Evolutionary conservation across 2,888 invertebrate genomes (phyloP), one percentile per base, ranked within the genome.

Genomic region (Timandra comae): DNA sequence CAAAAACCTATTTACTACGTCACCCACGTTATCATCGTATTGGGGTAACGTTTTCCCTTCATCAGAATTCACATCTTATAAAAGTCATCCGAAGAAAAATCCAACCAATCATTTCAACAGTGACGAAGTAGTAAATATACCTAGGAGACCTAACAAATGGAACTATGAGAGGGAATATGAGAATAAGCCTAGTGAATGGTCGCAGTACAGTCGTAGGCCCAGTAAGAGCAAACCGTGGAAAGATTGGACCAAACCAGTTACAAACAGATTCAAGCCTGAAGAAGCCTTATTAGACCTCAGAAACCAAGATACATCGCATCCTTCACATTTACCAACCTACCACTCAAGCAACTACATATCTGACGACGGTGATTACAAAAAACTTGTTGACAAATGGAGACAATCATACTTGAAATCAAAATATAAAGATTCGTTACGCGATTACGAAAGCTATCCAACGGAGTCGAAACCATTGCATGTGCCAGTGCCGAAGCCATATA

Each of bases 261-360:
- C 59, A 19, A 73, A 59, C 10, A 64, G 74, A 49, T 85, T 71
- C 40, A 81, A 82, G 50, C 72, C 77, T 1, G 85, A 85, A 56
- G 85, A 85, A 53, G 84, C 84, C 59, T 65, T 85, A 33, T 46
- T 85, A 30, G 84, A 70, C 10, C 59, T 85, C 4, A 65, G 84
- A 56, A 85, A 73, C 30, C 80, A 77, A 22, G 84, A 84, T 33
- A 74, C 80, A 1, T 70, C 74, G 8, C 77, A 75, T 35, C 71
- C 79, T 6, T 65, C 74, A 2, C 74, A 81, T 46, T 51, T 77
- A 35, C 77, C 79, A 8, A 57, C 63, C 12, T 76, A 63, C 16
- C 71, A 68, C 27, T 68, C 71, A 2, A 65, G 66, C 35, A 39
- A 41, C 24, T 56, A 59, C 12, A 43, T 57, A 7, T 49, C 66